These are phyloP conservation scores for Helarctos malayanus DNA, from an alignment of 2,797 vertebrate species.

Conservation along the genomic window DNA sequence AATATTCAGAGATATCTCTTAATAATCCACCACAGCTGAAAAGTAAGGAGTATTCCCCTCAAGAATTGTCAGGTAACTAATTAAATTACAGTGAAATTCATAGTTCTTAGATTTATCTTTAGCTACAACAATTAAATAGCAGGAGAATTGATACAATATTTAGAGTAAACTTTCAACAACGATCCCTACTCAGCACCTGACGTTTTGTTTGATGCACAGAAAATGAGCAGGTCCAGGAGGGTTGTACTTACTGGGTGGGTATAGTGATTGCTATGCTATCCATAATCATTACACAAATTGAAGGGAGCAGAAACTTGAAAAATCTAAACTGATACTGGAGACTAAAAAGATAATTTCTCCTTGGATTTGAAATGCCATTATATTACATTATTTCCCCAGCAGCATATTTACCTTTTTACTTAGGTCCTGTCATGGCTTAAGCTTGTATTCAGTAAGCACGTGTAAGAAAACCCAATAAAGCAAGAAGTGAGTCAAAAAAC, in stretches of 20 bases:
- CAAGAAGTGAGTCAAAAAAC: slow-evolving; percentile 20
- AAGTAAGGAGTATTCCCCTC: background rate
- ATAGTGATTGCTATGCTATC: background rate
- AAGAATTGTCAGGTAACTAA: background rate
- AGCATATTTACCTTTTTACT: background rate
- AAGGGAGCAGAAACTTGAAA: slow-evolving; percentile 43
- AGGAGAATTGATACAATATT: background rate
- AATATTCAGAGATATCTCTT: background rate
- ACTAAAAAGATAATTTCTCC: slow-evolving; percentile 16
- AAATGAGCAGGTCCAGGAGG: background rate
- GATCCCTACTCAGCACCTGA: background rate
- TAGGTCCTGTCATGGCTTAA: background rate
- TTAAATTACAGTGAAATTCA: slow-evolving; percentile 41
- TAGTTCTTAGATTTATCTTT: background rate
- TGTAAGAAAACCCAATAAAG: background rate
- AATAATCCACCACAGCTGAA: background rate
- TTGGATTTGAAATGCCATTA: slow-evolving; percentile 27
- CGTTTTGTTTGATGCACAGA: background rate
- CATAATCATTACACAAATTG: background rate
- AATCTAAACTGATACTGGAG: background rate
- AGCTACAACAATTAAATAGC: background rate
- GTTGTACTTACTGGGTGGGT: background rate
- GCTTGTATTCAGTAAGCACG: background rate
- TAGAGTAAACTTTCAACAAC: slow-evolving; percentile 14
- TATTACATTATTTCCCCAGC: background rate